Percentiles rank a stretch among this genome's conserved stretches.
These are phyloP conservation scores for Drosophila ohnishii DNA, from an alignment of 1,140 invertebrate species.

Conservation along the genomic window DNA sequence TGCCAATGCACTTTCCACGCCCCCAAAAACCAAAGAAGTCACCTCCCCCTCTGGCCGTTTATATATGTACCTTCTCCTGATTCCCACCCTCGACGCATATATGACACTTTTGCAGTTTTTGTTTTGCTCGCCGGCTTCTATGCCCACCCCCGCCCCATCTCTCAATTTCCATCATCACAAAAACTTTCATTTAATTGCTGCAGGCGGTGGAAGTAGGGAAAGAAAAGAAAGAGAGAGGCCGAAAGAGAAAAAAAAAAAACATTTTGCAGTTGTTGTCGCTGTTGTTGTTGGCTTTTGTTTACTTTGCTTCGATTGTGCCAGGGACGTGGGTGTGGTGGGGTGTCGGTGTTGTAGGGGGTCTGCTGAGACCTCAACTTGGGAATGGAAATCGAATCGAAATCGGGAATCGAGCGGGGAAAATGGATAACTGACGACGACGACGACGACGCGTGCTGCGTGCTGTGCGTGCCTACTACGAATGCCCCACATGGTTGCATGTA, in stretches of 20 bases:
- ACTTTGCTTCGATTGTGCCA: conserved; percentile 73
- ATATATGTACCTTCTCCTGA: background rate
- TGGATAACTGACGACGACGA: conserved; percentile 39
- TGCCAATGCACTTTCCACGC: conserved; percentile 47
- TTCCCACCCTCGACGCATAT: conserved; percentile 48
- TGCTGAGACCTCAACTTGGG: conserved; percentile 33
- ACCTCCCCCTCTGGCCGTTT: conserved; percentile 7
- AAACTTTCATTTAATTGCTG: conserved; percentile 80
- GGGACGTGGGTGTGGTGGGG: conserved; percentile 15
- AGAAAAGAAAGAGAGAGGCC: conserved; percentile 29
- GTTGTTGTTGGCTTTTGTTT: conserved; percentile 77
- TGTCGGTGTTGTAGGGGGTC: background rate
- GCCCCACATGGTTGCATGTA: conserved; percentile 41
- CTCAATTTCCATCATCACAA: conserved; percentile 61
- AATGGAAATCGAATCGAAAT: conserved; percentile 51
- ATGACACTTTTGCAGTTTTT: conserved; percentile 79
- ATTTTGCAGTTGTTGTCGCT: conserved; percentile 53
- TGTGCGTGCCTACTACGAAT: conserved; percentile 68
- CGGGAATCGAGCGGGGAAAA: conserved; percentile 19
- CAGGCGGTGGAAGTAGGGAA: conserved; percentile 55
- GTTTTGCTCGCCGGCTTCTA: conserved; percentile 79
- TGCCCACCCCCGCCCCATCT: conserved; percentile 5
- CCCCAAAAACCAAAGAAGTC: conserved; percentile 6
- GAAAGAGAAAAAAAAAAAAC: conserved; percentile 23
- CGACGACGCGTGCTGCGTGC: conserved; percentile 63